These are phyloP conservation scores for Lacanobia wlatinum DNA, from an alignment of 2,888 invertebrate species.

Conservation along the genomic window DNA sequence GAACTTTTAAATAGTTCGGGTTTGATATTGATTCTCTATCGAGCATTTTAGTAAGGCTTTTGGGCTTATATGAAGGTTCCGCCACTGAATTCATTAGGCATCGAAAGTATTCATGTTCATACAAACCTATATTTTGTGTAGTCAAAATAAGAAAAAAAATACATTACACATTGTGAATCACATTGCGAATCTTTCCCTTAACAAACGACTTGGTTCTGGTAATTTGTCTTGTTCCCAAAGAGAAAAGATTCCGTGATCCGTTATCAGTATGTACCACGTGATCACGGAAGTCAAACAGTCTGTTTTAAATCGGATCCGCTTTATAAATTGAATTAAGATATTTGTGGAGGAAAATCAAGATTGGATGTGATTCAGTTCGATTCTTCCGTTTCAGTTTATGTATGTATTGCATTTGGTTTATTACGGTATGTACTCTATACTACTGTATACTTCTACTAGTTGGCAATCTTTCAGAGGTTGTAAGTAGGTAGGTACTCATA, in stretches of 20 bases:
- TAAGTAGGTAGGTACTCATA: background rate
- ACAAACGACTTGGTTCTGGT: slow-evolving; percentile 28
- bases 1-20: too few species aligned
- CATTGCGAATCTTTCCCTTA: slow-evolving; percentile 9
- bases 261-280: slow-evolving; percentile 18
- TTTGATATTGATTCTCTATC: too few species aligned
- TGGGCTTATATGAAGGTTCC: too few species aligned
- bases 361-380: slow-evolving; percentile 7
- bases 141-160: too few species aligned
- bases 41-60: too few species aligned
- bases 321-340: slow-evolving; percentile 32
- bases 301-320: slow-evolving; percentile 8
- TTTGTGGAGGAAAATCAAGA: slow-evolving; percentile 14
- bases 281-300: slow-evolving; percentile 31
- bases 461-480: background rate
- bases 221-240: slow-evolving; percentile 40
- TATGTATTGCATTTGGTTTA: slow-evolving; percentile 7
- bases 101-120: too few species aligned
- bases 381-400: background rate
- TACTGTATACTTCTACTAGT: background rate
- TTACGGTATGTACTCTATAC: background rate
- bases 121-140: too few species aligned
- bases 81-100: too few species aligned
- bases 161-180: background rate
- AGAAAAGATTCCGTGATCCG: slow-evolving; percentile 22